Conservation (phyloP, 2,888 invertebrate genomes). For the Cataglyphis livida region DNA sequence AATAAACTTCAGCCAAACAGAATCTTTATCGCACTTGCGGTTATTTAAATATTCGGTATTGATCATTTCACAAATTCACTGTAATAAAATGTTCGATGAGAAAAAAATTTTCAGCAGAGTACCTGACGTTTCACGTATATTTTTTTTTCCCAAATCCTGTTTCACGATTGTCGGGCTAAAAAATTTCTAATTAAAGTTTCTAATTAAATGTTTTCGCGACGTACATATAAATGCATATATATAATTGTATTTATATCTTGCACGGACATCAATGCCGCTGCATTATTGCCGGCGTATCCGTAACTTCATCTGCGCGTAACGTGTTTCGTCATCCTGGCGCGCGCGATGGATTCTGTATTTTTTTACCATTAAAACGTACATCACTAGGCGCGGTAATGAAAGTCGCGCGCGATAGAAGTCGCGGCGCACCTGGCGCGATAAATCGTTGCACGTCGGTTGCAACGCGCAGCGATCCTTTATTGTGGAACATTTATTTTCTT, state of each 20-base stretch:
- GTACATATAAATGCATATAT: background rate
- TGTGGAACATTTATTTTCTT: conserved; percentile 50
- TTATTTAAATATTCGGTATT: background rate
- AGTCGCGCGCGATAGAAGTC: conserved; percentile 50
- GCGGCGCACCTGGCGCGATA: conserved; percentile 48
- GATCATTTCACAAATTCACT: background rate
- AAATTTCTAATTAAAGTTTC: conserved; percentile 26
- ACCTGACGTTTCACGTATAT: background rate
- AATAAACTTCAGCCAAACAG: background rate
- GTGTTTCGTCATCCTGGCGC: conserved; percentile 37
- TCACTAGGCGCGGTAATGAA: conserved; percentile 50
- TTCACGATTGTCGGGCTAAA: conserved; percentile 7
- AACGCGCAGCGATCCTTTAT: conserved; percentile 49
- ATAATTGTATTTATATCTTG: too few species aligned
- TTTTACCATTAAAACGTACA: conserved; percentile 53
- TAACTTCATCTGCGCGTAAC: conserved; percentile 43
- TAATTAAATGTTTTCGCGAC: conserved; percentile 20
- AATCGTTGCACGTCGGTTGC: conserved; percentile 50
- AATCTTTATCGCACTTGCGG: background rate
- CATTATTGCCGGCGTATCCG: conserved; percentile 35
- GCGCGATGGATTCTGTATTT: conserved; percentile 41
- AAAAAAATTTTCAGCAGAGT: background rate
- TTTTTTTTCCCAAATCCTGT: conserved; percentile 5
- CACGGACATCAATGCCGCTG: conserved; percentile 17
- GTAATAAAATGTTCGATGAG: background rate